Conservation (phyloP, 92 coral and sea anemone genomes). For the Umimayanthus kanabou region DNA sequence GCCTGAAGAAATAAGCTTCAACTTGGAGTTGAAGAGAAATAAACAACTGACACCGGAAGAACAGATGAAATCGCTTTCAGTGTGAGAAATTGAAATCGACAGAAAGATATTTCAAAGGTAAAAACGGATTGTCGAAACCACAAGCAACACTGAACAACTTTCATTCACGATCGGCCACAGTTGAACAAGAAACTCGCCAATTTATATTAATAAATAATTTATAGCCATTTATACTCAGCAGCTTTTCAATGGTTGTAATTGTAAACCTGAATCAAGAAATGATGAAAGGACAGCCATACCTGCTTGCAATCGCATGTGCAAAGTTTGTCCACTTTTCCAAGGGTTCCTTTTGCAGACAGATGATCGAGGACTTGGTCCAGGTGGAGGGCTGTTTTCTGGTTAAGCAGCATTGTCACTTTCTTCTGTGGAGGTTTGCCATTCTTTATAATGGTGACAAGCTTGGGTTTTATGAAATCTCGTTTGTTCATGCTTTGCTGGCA, state of each 20-base stretch:
- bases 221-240: conserved; percentile 19
- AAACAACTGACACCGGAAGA: conserved; percentile 12
- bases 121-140: background rate
- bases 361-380: conserved; percentile 95
- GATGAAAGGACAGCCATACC: conserved; percentile 56
- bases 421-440: conserved; percentile 97
- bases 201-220: conserved; percentile 33
- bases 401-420: conserved; percentile 99
- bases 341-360: conserved; percentile 92
- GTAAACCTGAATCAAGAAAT: conserved; percentile 42
- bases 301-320: conserved; percentile 81
- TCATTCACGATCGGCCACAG: background rate
- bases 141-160: conserved; percentile 4
- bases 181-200: conserved; percentile 8
- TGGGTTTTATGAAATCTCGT: conserved; percentile 94
- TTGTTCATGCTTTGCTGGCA: conserved; percentile 41
- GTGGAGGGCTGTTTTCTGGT: conserved; percentile 87
- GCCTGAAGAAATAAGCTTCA: background rate
- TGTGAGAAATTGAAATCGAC: conserved; percentile 16
- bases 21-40: background rate
- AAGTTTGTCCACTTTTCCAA: conserved; percentile 96
- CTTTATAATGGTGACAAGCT: conserved; percentile 92
- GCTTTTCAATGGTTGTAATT: conserved; percentile 32
- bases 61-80: background rate
- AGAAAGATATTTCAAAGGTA: background rate